Base-by-base conservation (phyloP, 92 coral and sea anemone species). In the Actinostola sp. region DNA sequence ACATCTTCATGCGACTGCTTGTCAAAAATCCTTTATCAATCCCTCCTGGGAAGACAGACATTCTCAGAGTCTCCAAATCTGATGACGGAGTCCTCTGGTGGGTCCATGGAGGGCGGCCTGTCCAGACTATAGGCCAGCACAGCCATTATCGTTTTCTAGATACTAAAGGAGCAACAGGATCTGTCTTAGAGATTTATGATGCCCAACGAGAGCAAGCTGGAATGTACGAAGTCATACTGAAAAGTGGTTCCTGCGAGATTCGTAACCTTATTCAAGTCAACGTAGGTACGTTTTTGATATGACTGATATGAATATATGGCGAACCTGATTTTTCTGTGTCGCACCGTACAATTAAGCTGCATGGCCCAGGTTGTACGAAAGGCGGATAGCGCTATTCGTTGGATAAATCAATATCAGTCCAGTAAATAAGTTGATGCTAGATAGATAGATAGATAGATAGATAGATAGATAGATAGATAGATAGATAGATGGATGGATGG, bases 231-330 rank as follows among this genome's bases (percentile, higher is more conserved):
- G 54, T 50, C 11, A 39, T 79, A 60, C 33, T 79, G 36, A 71
- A 62, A 39, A 46, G 59, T 21, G 78, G 63, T 19, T 34, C 56
- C 0, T 79, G 84, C 42, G 78, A 79, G 46, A 38, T 68, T 30
- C 65, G 84, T 9, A 79, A 79, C 20, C 38, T 61, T 10, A 61
- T 79, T 46, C 72, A 79, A 42, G 84, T 79, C 11, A 62, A 63
- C 24, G 15, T 71, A 42, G 45, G 63, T 57, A 57, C 0, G 63
- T 57, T 21, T 16, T 3, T 3, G 11, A 36, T 36, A 36, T 4
- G 42, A 11, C n/a, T 36, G 42, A 36, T 36, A 11, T 36, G 4
- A 4, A 4, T 4, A 4, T 36, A 36, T 36, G 11, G 42, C 4
- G 6, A 36, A 36, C n/a, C n/a, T n/a, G n/a, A n/a, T n/a, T n/a